Conservation (phyloP, 1,140 invertebrate genomes). For the Drosophila ambigua region DNA sequence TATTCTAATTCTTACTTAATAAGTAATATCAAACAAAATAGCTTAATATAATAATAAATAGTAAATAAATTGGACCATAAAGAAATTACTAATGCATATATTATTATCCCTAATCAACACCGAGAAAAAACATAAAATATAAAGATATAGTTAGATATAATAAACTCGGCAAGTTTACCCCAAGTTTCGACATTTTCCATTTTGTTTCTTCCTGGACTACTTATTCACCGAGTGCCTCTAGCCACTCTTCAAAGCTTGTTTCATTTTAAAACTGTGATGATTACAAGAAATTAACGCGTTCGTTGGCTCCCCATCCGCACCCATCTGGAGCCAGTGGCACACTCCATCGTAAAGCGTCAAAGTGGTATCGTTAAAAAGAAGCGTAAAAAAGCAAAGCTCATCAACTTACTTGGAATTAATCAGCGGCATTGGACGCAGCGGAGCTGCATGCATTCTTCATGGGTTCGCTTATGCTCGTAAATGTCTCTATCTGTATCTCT, state of each 20-base stretch:
- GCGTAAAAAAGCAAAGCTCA: slow-evolving; percentile 42
- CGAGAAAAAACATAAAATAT: no score
- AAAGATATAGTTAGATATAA: no score
- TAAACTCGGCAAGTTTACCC: no score
- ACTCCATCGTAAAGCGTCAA: slow-evolving; percentile 32
- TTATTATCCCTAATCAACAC: not conserved
- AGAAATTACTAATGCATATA: not conserved
- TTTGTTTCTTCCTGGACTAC: not conserved
- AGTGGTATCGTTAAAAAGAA: slow-evolving; percentile 43
- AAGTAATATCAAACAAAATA: no score
- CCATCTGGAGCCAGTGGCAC: not conserved
- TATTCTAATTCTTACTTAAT: no score
- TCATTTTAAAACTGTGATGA: slow-evolving; percentile 28
- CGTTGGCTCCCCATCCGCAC: not conserved
- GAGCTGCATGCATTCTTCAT: slow-evolving; percentile 61
- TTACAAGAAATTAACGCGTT: slow-evolving; percentile 39
- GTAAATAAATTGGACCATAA: no score
- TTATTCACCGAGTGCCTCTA: not conserved
- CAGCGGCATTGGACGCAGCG: slow-evolving; percentile 59
- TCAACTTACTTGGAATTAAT: slow-evolving; percentile 80
- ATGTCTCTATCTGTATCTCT: slow-evolving; percentile 30
- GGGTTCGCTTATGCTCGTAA: slow-evolving; percentile 51
- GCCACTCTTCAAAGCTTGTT: not conserved
- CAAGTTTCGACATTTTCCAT: no score
- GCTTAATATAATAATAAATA: no score